These are phyloP conservation scores for Tenthredo mesomela DNA, from an alignment of 2,888 invertebrate species.

Conservation along the genomic window DNA sequence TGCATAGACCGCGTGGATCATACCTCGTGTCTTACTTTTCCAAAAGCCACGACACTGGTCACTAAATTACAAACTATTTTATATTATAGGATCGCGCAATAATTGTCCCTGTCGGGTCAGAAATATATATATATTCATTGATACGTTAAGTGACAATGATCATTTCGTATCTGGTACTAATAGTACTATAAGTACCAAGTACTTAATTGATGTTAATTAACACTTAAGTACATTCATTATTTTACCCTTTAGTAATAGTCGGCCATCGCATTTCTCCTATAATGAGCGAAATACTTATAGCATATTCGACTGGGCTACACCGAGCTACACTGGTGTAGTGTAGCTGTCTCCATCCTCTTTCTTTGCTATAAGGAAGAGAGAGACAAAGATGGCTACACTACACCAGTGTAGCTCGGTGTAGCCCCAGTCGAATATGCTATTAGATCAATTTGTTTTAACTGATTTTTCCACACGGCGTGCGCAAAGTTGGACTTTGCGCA, in stretches of 20 bases:
- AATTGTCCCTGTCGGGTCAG: not conserved
- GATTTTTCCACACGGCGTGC: too few species aligned
- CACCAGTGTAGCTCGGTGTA: too few species aligned
- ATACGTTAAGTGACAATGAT: not conserved
- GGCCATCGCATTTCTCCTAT: not conserved
- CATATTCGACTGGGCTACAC: too few species aligned
- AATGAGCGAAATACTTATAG: not conserved
- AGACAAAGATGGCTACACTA: too few species aligned
- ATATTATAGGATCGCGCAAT: not conserved
- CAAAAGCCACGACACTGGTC: not conserved
- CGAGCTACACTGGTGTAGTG: too few species aligned
- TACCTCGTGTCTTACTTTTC: slow-evolving; percentile 60
- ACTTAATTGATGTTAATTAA: not conserved
- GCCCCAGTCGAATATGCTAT: too few species aligned
- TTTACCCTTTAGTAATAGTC: not conserved
- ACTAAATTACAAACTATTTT: not conserved
- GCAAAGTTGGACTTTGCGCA: too few species aligned
- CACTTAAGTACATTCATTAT: not conserved
- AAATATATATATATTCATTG: not conserved
- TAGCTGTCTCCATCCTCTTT: too few species aligned
- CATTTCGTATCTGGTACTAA: not conserved
- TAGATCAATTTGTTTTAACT: not conserved
- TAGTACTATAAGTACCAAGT: not conserved
- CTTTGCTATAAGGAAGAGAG: too few species aligned
- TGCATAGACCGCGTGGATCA: slow-evolving; percentile 68